phyloP scores from a whole-genome alignment of 2,797 vertebrate genomes.

The Gastrophryne carolinensis region DNA sequence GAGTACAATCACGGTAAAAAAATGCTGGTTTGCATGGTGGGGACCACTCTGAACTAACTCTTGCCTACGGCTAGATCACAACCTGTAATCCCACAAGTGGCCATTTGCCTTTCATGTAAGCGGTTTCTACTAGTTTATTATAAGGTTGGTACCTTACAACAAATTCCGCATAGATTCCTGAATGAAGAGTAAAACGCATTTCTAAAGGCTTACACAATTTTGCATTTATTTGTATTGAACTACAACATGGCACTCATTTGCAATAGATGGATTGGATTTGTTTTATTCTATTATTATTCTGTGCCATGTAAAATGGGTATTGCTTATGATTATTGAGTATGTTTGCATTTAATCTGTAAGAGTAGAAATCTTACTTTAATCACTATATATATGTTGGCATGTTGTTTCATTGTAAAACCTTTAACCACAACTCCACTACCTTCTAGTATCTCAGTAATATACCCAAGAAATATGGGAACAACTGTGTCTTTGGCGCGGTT shows the following conservation, averaged over 20 bases:
- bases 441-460: constrained; percentile 60
- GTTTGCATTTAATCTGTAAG: constrained; percentile 74
- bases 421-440: constrained; percentile 60
- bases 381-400: constrained; percentile 77
- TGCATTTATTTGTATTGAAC: too few species aligned
- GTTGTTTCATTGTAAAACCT: constrained; percentile 71
- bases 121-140: too few species aligned
- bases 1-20: too few species aligned
- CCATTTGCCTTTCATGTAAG: too few species aligned
- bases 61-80: too few species aligned
- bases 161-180: too few species aligned
- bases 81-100: too few species aligned
- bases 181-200: too few species aligned
- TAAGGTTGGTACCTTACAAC: too few species aligned
- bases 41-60: too few species aligned
- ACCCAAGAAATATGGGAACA: constrained; percentile 58
- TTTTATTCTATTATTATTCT: constrained; percentile 74
- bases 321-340: constrained; percentile 79
- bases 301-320: constrained; percentile 73
- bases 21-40: too few species aligned
- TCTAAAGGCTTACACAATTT: too few species aligned
- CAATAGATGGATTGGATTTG: constrained; percentile 68
- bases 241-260: constrained; percentile 76
- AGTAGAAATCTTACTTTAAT: constrained; percentile 75
- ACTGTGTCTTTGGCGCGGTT: constrained; percentile 57